Evolutionary conservation across 2,113 vertebrate genomes (phyloP).

Genomic region (Scytalopus superciliaris): DNA sequence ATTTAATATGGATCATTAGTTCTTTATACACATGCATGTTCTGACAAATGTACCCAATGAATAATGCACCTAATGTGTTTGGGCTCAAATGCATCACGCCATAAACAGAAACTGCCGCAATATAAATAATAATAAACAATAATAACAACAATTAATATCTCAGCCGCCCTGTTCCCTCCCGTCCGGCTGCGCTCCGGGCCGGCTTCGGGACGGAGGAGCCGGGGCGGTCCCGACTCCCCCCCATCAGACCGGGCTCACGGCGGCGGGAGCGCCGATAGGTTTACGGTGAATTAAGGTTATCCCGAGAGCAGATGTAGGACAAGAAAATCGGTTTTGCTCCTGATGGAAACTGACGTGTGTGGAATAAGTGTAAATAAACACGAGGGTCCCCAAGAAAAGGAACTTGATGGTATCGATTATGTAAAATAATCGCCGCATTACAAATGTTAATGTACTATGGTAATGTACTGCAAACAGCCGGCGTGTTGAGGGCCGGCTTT

Average conservation of each 20-base stretch:
- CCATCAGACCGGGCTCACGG: slow-evolving; percentile 3
- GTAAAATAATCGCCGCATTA: slow-evolving; percentile 73
- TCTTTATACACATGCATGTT: slow-evolving; percentile 88
- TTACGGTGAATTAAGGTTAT: slow-evolving; percentile 70
- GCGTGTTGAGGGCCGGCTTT: neutral
- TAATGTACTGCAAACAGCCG: slow-evolving; percentile 58
- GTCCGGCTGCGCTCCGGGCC: neutral
- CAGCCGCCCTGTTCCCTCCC: neutral
- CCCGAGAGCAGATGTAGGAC: slow-evolving; percentile 67
- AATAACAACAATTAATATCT: slow-evolving; percentile 9
- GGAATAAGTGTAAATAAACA: slow-evolving; percentile 80
- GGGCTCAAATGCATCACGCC: slow-evolving; percentile 86
- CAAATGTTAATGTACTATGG: slow-evolving; percentile 74
- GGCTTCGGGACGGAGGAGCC: neutral
- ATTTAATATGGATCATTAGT: slow-evolving; percentile 98
- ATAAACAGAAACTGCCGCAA: slow-evolving; percentile 84
- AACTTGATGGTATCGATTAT: slow-evolving; percentile 80
- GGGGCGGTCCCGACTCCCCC: neutral
- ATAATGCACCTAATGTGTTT: slow-evolving; percentile 89
- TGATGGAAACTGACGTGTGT: slow-evolving; percentile 74
- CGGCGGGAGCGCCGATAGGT: slow-evolving; percentile 23
- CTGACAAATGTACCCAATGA: slow-evolving; percentile 95
- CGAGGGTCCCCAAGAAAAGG: slow-evolving; percentile 70
- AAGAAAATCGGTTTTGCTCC: slow-evolving; percentile 75
- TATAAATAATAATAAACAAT: slow-evolving; percentile 72